phyloP scores from a whole-genome alignment of 2,113 vertebrate genomes.

The Axis porcinus region DNA sequence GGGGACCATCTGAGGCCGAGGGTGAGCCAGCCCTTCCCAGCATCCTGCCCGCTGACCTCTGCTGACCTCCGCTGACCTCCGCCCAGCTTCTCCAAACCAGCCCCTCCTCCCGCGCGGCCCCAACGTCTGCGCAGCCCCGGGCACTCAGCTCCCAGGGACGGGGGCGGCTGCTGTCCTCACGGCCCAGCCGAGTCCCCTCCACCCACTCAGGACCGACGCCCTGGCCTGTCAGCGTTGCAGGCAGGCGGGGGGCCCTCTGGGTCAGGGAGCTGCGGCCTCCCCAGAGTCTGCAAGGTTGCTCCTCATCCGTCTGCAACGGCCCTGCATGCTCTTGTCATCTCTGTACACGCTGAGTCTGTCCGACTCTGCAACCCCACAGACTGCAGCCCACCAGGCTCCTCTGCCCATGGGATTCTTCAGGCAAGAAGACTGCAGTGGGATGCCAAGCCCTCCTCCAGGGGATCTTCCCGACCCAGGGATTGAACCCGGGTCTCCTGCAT shows the following conservation, averaged over 20 bases:
- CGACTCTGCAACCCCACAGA: neutral
- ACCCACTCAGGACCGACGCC: accelerated
- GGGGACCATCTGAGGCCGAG: neutral
- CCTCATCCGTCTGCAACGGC: accelerated
- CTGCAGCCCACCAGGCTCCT: neutral
- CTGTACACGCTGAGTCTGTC: neutral
- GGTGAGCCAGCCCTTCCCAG: neutral
- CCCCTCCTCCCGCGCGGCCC: neutral
- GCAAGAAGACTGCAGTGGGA: neutral
- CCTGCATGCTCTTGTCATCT: neutral
- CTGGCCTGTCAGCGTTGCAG: accelerated
- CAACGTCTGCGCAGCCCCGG: neutral
- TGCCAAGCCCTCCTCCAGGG: neutral
- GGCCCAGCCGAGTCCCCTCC: accelerated
- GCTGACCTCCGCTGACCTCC: neutral
- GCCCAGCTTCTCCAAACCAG: neutral
- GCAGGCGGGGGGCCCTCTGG: accelerated
- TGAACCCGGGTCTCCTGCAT: neutral
- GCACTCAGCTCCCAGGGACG: neutral
- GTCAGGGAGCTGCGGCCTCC: accelerated
- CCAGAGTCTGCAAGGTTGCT: neutral
- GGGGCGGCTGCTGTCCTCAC: neutral
- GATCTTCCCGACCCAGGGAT: neutral
- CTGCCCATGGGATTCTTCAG: neutral
- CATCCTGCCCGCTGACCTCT: neutral